Percentiles rank a stretch among this genome's conserved stretches.
These are phyloP conservation scores for Cantharis rustica DNA, from an alignment of 2,888 invertebrate species.

Conservation along the genomic window DNA sequence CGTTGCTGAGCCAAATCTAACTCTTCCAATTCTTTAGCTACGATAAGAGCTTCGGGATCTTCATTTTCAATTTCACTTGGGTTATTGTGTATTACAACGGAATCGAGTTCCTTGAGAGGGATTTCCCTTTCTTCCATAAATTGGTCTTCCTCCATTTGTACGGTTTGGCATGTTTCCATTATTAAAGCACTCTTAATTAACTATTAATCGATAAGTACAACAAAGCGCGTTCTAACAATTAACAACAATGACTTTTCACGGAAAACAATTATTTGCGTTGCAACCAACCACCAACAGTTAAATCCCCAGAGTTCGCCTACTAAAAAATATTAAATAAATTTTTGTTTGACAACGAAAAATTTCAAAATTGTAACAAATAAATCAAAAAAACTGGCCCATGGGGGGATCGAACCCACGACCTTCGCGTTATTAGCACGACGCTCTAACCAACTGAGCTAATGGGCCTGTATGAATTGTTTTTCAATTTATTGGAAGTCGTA, in stretches of 20 bases:
- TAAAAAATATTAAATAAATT: not conserved
- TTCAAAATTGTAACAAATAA: no score
- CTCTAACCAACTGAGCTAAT: constrained; percentile 79
- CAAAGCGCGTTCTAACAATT: not conserved
- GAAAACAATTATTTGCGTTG: not conserved
- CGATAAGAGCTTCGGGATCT: not conserved
- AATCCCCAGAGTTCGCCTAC: not conserved
- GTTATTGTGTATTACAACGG: not conserved
- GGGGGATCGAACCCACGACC: constrained; percentile 77
- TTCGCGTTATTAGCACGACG: constrained; percentile 79
- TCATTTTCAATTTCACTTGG: not conserved
- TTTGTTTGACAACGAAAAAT: no score
- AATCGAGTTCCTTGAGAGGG: not conserved
- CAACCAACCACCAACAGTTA: not conserved
- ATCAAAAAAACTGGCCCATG: constrained; percentile 63
- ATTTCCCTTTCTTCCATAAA: not conserved
- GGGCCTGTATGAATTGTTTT: constrained; percentile 56
- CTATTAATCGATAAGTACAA: not conserved
- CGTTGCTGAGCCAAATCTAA: not conserved
- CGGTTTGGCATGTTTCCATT: not conserved
- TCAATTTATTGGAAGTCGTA: no score
- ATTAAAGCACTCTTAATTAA: not conserved
- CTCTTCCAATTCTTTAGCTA: not conserved
- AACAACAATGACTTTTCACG: not conserved
- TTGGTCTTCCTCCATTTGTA: not conserved